Evolutionary conservation across 1,140 invertebrate species (phyloP).

Genomic region (Pararge aegeria): DNA sequence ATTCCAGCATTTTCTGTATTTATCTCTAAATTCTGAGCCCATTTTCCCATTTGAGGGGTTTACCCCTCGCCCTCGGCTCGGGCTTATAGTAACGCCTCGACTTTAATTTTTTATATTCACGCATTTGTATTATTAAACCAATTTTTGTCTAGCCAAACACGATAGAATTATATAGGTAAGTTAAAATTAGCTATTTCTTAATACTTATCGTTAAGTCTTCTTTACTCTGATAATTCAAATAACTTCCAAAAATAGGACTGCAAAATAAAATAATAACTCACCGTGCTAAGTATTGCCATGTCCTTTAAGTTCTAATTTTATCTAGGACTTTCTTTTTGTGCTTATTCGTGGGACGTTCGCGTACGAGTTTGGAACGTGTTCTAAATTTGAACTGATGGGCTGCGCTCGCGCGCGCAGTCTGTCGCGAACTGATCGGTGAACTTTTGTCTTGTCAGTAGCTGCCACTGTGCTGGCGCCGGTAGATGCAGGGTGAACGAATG

Average conservation of each 20-base stretch:
- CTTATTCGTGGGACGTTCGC: conserved; percentile 29
- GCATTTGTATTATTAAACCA: too few species aligned
- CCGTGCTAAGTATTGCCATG: conserved; percentile 49
- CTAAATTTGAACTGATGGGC: conserved; percentile 34
- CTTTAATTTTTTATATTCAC: too few species aligned
- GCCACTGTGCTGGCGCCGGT: conserved; percentile 55
- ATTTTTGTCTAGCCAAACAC: too few species aligned
- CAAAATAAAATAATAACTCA: conserved; percentile 39
- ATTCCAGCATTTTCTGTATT: too few species aligned
- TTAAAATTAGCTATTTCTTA: too few species aligned
- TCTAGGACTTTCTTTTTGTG: conserved; percentile 56
- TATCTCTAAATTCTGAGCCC: too few species aligned
- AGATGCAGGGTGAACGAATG: conserved; percentile 45
- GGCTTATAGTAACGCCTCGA: too few species aligned
- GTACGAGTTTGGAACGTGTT: conserved; percentile 24
- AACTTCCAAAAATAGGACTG: conserved; percentile 11
- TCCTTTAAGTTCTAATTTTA: conserved; percentile 60
- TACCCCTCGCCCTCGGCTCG: too few species aligned
- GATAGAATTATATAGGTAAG: too few species aligned
- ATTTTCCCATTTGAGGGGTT: too few species aligned
- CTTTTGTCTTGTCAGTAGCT: conserved; percentile 32
- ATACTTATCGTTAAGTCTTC: too few species aligned
- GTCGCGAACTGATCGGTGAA: conserved; percentile 70
- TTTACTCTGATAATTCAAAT: neutral
- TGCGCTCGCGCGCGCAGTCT: conserved; percentile 51